These are phyloP conservation scores for Phaetusa simplex DNA, from an alignment of 2,113 vertebrate species.

Conservation along the genomic window DNA sequence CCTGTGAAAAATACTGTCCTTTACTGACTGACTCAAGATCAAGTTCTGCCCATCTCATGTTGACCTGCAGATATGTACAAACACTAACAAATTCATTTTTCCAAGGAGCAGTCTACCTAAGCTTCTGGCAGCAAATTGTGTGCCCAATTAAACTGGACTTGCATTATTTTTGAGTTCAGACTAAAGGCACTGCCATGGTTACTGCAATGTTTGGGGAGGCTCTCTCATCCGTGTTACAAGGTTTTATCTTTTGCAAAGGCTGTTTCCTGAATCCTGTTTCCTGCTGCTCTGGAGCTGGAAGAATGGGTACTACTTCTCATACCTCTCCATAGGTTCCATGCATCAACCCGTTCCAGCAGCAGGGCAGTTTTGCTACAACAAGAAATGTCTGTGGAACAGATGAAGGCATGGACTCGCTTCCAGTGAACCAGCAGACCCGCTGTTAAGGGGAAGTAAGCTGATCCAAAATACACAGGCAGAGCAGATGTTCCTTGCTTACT, in stretches of 20 bases:
- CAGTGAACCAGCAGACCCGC: neutral
- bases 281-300: neutral
- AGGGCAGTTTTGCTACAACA: neutral
- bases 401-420: neutral
- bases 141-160: neutral
- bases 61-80: neutral
- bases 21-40: neutral
- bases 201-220: neutral
- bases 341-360: neutral
- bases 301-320: neutral
- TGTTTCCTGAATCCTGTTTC: neutral
- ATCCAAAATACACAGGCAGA: neutral
- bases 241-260: neutral
- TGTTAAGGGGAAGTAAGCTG: neutral
- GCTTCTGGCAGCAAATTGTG: neutral
- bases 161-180: neutral
- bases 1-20: neutral
- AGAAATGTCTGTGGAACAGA: neutral
- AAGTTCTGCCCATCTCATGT: neutral
- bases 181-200: neutral
- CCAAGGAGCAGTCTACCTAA: neutral
- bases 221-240: neutral
- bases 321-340: neutral
- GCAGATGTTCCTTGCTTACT: conserved; percentile 28
- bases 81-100: neutral